These are phyloP conservation scores for Apodemia zela DNA, from an alignment of 2,888 invertebrate genomes.

Conservation along the genomic window DNA sequence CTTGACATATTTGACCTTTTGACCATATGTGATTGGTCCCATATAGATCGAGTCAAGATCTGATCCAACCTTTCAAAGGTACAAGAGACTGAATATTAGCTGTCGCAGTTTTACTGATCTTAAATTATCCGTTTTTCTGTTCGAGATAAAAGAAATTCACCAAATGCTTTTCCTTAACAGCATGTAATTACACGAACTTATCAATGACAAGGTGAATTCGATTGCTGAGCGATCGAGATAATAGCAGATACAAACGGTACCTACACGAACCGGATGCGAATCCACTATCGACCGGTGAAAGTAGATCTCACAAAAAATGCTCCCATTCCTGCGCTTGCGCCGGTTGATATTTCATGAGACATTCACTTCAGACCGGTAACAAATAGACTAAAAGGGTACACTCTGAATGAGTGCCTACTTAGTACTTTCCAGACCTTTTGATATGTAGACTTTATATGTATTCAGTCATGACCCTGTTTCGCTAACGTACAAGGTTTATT, in stretches of 20 bases:
- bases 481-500: no score
- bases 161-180: neutral
- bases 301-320: slow-evolving; percentile 78
- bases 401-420: neutral
- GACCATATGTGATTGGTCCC: no score
- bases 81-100: no score
- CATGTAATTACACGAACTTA: slow-evolving; percentile 5
- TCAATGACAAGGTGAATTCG: slow-evolving; percentile 17
- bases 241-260: slow-evolving; percentile 62
- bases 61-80: no score
- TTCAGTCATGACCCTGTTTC: no score
- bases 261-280: slow-evolving; percentile 66
- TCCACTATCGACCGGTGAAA: slow-evolving; percentile 74
- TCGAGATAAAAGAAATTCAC: neutral
- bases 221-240: slow-evolving; percentile 41
- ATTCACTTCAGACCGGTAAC: slow-evolving; percentile 55
- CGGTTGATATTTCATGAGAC: slow-evolving; percentile 74
- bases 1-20: no score
- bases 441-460: no score
- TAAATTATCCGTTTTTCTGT: no score
- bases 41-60: no score
- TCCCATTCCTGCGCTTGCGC: slow-evolving; percentile 64
- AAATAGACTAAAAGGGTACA: slow-evolving; percentile 34
- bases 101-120: no score
- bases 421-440: slow-evolving; percentile 1